Evolutionary conservation across 2,888 invertebrate species (phyloP).

Genomic region (Lasioglossum vierecki): DNA sequence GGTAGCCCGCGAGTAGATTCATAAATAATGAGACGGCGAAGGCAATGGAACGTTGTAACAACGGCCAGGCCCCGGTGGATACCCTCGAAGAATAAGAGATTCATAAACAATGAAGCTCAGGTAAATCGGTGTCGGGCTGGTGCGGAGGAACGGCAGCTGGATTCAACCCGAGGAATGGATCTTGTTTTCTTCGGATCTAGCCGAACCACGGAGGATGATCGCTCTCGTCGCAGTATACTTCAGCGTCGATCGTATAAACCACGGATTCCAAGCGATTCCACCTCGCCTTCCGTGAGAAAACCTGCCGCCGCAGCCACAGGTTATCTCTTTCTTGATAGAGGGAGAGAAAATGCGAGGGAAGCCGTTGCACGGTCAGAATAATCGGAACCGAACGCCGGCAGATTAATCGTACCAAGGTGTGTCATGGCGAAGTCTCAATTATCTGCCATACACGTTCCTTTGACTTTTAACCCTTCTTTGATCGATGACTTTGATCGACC

Average conservation of each 20-base stretch:
- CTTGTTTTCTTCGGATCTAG: slow-evolving; percentile 11
- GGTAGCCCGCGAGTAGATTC: slow-evolving; percentile 67
- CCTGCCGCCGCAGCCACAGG: background rate
- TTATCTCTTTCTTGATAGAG: background rate
- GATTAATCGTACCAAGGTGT: background rate
- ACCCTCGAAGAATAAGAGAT: slow-evolving; percentile 55
- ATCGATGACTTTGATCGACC: no score
- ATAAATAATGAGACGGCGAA: slow-evolving; percentile 70
- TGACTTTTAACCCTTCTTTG: background rate
- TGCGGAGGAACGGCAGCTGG: background rate
- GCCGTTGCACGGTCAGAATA: background rate
- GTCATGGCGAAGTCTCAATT: background rate
- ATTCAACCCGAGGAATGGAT: slow-evolving; percentile 11
- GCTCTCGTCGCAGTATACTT: slow-evolving; percentile 39
- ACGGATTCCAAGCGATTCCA: slow-evolving; percentile 35
- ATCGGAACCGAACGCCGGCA: background rate
- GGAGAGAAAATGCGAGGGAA: background rate
- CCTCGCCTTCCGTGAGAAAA: slow-evolving; percentile 60
- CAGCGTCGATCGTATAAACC: slow-evolving; percentile 47
- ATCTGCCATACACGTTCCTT: background rate
- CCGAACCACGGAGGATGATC: slow-evolving; percentile 15
- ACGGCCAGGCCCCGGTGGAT: slow-evolving; percentile 12
- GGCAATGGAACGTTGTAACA: slow-evolving; percentile 7
- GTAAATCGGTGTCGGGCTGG: slow-evolving; percentile 51
- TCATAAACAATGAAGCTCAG: slow-evolving; percentile 70